A percentile compares a stretch with the other conserved stretches of the same genome.
Conservation (phyloP, 2,888 invertebrate species). For the Spisula solida region DNA sequence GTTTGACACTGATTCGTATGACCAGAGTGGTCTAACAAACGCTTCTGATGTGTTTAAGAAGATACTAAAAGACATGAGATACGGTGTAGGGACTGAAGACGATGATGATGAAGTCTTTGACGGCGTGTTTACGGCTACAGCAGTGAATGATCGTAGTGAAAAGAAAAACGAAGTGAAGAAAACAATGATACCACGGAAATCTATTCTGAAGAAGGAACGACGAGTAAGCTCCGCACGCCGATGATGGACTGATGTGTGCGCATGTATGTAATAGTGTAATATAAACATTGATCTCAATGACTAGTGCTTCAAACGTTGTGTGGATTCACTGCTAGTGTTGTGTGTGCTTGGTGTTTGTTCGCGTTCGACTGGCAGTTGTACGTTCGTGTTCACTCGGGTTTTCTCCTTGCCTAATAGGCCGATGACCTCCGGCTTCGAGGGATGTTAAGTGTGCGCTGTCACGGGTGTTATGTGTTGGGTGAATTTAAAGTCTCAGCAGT, state of each 20-base stretch:
- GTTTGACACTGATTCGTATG: background rate
- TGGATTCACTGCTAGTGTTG: too few species aligned
- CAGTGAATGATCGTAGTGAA: background rate
- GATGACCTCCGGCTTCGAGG: too few species aligned
- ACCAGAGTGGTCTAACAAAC: background rate
- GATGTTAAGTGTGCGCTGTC: too few species aligned
- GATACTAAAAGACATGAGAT: background rate
- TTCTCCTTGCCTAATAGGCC: too few species aligned
- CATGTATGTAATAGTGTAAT: too few species aligned
- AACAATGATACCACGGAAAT: background rate
- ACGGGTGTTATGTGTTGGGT: too few species aligned
- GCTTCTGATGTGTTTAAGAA: slow-evolving; percentile 1
- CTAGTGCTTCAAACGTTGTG: too few species aligned
- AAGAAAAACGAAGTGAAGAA: background rate
- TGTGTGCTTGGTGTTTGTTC: too few species aligned
- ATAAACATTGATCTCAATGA: too few species aligned
- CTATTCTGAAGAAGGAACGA: background rate
- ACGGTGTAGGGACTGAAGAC: background rate
- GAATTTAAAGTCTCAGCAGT: too few species aligned
- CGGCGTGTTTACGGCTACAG: background rate
- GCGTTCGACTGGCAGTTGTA: too few species aligned
- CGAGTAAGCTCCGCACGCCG: background rate
- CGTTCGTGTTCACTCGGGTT: too few species aligned
- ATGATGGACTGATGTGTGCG: background rate
- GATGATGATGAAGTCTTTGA: background rate